Conservation (phyloP, 1,140 invertebrate species). For the Neotoxoptera formosana region DNA sequence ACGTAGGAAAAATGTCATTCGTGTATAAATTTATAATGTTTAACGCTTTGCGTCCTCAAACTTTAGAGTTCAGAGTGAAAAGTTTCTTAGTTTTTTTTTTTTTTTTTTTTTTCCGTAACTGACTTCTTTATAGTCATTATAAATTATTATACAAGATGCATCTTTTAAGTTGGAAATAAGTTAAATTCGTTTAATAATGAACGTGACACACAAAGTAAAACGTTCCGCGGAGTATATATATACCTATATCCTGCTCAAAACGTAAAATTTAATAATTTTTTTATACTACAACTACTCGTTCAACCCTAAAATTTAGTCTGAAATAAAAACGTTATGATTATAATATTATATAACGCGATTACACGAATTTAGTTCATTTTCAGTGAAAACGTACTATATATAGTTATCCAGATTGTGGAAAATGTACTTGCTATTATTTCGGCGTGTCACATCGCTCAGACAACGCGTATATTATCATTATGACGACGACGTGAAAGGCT, state of each 20-base stretch:
- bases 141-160: constrained; percentile 9
- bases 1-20: constrained; percentile 4
- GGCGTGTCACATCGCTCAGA: not conserved
- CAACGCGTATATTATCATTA: too few species aligned
- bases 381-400: too few species aligned
- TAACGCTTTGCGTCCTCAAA: constrained; percentile 1
- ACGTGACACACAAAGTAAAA: not conserved
- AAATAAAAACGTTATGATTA: too few species aligned
- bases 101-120: not conserved
- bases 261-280: constrained; percentile 12
- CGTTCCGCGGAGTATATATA: too few species aligned
- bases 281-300: not conserved
- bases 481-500: too few species aligned
- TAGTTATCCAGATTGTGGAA: not conserved
- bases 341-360: too few species aligned
- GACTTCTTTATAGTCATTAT: constrained; percentile 13
- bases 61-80: not conserved
- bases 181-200: not conserved
- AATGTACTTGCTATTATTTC: not conserved
- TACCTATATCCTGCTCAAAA: not conserved
- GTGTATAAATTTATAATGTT: not conserved
- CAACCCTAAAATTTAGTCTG: not conserved
- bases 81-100: not conserved
- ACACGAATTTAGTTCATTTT: not conserved
- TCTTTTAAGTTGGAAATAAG: not conserved